Conservation (phyloP, 2,888 invertebrate species). For the Callyntrura guangdongensis region DNA sequence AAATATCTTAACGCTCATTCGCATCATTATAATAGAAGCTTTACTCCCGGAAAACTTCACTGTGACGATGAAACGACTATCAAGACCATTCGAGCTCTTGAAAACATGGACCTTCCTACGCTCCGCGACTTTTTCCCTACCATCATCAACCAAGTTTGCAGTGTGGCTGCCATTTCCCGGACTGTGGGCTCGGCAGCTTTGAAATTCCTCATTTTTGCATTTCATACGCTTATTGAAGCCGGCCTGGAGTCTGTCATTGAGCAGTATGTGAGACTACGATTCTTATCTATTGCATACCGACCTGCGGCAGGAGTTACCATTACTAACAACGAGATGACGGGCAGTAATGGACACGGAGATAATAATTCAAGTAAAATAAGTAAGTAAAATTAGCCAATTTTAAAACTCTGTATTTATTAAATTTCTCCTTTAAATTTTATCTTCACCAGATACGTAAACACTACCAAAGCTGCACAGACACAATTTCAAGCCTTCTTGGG, state of each 20-base stretch:
- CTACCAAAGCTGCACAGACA: conserved; percentile 78
- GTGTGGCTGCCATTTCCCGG: conserved; percentile 81
- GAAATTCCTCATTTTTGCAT: conserved; percentile 84
- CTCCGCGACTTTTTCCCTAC: conserved; percentile 84
- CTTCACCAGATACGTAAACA: conserved; percentile 48
- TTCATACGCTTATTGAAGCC: conserved; percentile 81
- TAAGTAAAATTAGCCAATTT: conserved; percentile 55
- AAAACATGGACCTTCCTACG: conserved; percentile 82
- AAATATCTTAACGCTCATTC: conserved; percentile 79
- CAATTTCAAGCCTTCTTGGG: conserved; percentile 83
- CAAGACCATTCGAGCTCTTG: conserved; percentile 82
- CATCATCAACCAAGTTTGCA: conserved; percentile 84
- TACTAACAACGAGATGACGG: conserved; percentile 8
- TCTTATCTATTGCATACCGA: conserved; percentile 76
- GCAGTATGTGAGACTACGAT: conserved; percentile 81
- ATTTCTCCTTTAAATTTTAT: conserved; percentile 51
- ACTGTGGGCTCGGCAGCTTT: conserved; percentile 82
- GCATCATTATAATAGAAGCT: conserved; percentile 24
- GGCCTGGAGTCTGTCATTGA: conserved; percentile 83
- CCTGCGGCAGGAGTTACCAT: neutral
- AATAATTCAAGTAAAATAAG: conserved; percentile 55
- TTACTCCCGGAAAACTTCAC: conserved; percentile 78
- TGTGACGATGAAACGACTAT: conserved; percentile 84
- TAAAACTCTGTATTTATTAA: conserved; percentile 40
- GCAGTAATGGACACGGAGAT: conserved; percentile 32